Evolutionary conservation across 2,888 invertebrate species (phyloP).

Genomic region (Amiota communis): DNA sequence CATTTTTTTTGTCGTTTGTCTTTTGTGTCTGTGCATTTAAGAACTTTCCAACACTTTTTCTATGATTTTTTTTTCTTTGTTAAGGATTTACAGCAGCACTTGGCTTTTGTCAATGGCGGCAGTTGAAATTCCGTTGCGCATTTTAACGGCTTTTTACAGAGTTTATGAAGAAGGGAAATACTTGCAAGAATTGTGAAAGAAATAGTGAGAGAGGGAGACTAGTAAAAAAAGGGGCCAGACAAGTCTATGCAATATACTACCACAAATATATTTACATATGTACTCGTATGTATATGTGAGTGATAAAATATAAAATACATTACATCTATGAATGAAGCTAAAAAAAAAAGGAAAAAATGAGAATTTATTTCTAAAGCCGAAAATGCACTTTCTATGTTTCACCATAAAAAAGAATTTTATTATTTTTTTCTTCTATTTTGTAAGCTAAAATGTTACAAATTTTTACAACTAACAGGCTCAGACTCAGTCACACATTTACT

Average conservation of each 20-base stretch:
- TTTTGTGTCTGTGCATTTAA: neutral
- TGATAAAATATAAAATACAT: neutral
- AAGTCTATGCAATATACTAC: neutral
- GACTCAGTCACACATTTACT: neutral
- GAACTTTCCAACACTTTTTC: neutral
- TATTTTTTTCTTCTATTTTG: neutral
- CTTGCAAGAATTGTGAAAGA: too few relatives aligned
- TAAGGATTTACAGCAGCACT: slow-evolving; percentile 11
- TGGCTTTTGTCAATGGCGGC: slow-evolving; percentile 25
- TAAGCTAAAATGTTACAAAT: slow-evolving; percentile 8
- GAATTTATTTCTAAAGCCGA: slow-evolving; percentile 43
- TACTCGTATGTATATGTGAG: neutral
- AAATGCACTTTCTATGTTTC: slow-evolving; percentile 56
- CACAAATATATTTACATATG: neutral
- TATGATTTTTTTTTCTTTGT: neutral
- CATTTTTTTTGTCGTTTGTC: slow-evolving; percentile 2
- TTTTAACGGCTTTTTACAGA: slow-evolving; percentile 38
- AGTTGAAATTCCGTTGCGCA: slow-evolving; percentile 34
- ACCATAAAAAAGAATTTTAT: neutral
- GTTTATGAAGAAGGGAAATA: too few relatives aligned
- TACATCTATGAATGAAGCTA: neutral
- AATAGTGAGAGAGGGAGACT: too few relatives aligned
- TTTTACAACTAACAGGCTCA: neutral
- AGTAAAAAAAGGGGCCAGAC: too few relatives aligned
- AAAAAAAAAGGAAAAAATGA: neutral